Conservation (phyloP, 2,797 vertebrate species). For the Falco rusticolus region DNA sequence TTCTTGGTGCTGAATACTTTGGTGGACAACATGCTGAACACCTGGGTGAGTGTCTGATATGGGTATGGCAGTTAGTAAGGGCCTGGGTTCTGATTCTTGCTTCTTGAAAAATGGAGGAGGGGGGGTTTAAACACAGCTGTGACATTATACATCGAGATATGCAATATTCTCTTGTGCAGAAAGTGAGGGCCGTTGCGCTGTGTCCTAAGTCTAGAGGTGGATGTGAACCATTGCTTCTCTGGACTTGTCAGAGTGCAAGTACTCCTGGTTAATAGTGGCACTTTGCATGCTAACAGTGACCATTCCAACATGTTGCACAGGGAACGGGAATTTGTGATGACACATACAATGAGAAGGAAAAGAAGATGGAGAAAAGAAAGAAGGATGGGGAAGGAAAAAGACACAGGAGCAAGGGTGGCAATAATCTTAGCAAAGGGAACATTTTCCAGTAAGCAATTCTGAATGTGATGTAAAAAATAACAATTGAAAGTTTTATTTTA, state of each 20-base stretch:
- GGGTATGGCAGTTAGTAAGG: not conserved
- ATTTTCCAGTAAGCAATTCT: slow-evolving; percentile 54
- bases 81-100: not conserved
- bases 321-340: not conserved
- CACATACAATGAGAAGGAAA: not conserved
- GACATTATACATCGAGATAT: not conserved
- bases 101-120: not conserved
- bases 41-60: not conserved
- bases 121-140: not conserved
- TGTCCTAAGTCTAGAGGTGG: not conserved
- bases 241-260: not conserved
- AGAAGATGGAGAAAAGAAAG: not conserved
- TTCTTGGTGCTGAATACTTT: not conserved
- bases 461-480: slow-evolving; percentile 65
- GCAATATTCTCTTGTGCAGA: not conserved
- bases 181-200: not conserved
- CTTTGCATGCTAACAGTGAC: not conserved
- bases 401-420: slow-evolving; percentile 3
- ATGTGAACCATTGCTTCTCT: not conserved
- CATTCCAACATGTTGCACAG: not conserved
- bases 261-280: not conserved
- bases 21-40: not conserved
- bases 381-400: not conserved
- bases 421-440: slow-evolving; percentile 34
- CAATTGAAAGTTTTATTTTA: slow-evolving; percentile 71